A percentile compares a stretch with the other conserved stretches of the same genome.
Conservation (phyloP, 2,888 invertebrate species). For the Diarsia mendica region DNA sequence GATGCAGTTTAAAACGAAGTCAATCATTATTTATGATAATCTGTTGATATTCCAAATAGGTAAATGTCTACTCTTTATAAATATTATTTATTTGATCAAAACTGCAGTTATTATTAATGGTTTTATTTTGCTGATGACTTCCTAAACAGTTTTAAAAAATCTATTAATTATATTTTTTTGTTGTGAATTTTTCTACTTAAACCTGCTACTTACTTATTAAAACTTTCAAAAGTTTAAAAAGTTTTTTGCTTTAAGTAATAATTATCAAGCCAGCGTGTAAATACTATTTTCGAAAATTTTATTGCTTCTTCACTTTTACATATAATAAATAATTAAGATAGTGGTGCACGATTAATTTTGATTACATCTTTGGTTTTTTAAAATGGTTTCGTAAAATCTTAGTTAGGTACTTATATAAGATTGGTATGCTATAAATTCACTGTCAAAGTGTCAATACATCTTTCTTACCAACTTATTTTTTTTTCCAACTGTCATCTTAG, state of each 20-base stretch:
- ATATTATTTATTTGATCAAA: slow-evolving; percentile 6
- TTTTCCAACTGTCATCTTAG: too few relatives aligned
- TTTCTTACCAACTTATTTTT: too few relatives aligned
- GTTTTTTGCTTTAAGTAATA: background rate
- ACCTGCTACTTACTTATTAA: background rate
- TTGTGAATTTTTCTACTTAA: background rate
- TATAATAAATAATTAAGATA: background rate
- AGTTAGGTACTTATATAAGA: too few relatives aligned
- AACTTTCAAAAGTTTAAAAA: background rate
- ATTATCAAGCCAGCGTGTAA: background rate
- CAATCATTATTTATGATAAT: slow-evolving; percentile 27
- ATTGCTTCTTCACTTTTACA: background rate
- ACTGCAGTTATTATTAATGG: background rate
- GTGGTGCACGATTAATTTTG: background rate
- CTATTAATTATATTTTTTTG: slow-evolving; percentile 6
- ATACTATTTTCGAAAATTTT: background rate
- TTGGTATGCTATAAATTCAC: too few relatives aligned
- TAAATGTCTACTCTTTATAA: background rate
- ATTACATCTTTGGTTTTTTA: background rate
- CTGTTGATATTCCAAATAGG: slow-evolving; percentile 5
- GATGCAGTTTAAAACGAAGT: slow-evolving; percentile 5
- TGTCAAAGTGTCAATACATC: too few relatives aligned
- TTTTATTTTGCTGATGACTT: background rate
- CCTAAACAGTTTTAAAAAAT: background rate
- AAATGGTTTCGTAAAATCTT: too few relatives aligned